phyloP scores from a whole-genome alignment of 2,797 vertebrate species.

The Chanos chanos region DNA sequence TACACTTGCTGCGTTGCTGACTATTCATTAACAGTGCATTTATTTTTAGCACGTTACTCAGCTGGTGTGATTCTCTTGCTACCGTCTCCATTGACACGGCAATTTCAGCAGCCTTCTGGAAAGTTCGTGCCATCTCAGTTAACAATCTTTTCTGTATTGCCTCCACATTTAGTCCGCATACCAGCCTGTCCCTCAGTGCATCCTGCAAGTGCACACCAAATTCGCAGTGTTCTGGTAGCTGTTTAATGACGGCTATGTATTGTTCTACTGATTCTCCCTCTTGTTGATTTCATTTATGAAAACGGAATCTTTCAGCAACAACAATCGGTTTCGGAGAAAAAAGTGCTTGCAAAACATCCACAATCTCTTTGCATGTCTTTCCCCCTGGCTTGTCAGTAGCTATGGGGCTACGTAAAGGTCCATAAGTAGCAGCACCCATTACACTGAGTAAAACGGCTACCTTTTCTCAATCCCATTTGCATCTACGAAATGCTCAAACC shows the following conservation, averaged over 20 bases:
- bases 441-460: too few relatives aligned
- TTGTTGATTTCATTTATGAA: conserved; percentile 7
- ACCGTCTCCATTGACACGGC: background rate
- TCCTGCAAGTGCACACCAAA: conserved; percentile 4
- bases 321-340: conserved; percentile 9
- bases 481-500: too few relatives aligned
- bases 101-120: conserved; percentile 3
- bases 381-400: too few relatives aligned
- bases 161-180: conserved; percentile 12
- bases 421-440: too few relatives aligned
- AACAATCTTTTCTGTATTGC: background rate
- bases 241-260: conserved; percentile 15
- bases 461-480: too few relatives aligned
- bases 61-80: conserved; percentile 2
- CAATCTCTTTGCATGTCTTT: too few relatives aligned
- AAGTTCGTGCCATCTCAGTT: background rate
- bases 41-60: conserved; percentile 13
- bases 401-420: too few relatives aligned
- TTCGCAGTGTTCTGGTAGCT: background rate
- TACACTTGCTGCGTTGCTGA: too few relatives aligned
- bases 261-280: background rate
- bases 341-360: conserved; percentile 1
- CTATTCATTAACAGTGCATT: background rate
- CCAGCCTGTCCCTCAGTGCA: background rate
- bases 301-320: conserved; percentile 13